phyloP scores from a whole-genome alignment of 2,113 vertebrate genomes.

The Pseudolaguvia tuberculata region DNA sequence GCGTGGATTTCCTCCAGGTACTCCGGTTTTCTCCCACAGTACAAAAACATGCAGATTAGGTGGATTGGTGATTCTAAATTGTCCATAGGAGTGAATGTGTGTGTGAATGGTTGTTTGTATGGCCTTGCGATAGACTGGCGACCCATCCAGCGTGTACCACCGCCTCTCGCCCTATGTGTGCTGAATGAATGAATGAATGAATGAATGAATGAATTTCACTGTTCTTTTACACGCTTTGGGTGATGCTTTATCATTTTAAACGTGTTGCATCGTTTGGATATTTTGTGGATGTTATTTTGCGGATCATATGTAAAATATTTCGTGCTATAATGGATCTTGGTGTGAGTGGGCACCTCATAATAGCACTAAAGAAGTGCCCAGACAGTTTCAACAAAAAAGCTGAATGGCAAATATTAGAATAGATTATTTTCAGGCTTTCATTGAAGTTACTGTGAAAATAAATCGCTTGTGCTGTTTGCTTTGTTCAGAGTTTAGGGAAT shows the following conservation, averaged over 20 bases:
- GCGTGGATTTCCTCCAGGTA: no score
- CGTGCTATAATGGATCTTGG: background rate
- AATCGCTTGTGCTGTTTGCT: slow-evolving; percentile 8
- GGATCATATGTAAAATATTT: background rate
- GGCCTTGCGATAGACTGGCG: no score
- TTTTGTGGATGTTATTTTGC: background rate
- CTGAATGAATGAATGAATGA: no score
- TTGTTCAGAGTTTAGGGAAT: slow-evolving; percentile 13
- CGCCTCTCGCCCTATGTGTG: no score
- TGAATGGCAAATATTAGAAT: background rate
- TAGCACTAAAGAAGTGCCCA: background rate
- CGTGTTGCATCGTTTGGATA: slow-evolving; percentile 2
- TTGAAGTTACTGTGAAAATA: background rate
- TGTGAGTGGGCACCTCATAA: background rate
- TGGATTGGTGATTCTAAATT: no score
- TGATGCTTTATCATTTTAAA: background rate
- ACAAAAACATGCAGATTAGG: no score
- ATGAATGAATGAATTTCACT: no score
- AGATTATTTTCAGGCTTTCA: background rate
- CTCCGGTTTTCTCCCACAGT: no score
- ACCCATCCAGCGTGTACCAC: no score
- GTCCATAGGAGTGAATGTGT: no score
- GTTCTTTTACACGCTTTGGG: no score
- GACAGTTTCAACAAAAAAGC: background rate
- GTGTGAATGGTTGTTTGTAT: no score